A percentile compares a stretch with the other conserved stretches of the same genome.
phyloP scores from a whole-genome alignment of 2,113 vertebrate species.

The Ceyx melanurus region DNA sequence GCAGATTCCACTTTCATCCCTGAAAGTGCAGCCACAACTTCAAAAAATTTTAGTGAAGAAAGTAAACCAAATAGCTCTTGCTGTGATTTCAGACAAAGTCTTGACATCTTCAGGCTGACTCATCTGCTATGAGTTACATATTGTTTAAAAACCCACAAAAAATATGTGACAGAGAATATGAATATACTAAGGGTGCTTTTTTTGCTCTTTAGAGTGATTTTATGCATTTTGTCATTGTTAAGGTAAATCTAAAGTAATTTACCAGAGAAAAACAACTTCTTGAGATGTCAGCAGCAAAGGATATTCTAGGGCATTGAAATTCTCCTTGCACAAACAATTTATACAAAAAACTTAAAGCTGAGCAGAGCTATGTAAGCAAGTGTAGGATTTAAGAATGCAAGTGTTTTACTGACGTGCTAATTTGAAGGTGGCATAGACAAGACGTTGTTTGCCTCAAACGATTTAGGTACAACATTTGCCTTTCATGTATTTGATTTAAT shows the following conservation, averaged over 20 bases:
- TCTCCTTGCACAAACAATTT: neutral
- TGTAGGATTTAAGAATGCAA: slow-evolving; percentile 37
- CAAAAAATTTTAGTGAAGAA: neutral
- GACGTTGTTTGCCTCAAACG: slow-evolving; percentile 56
- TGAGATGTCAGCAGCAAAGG: neutral
- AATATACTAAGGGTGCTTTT: neutral
- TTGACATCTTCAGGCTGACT: neutral
- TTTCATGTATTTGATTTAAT: slow-evolving; percentile 58
- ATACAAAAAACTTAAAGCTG: neutral
- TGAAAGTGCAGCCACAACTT: neutral
- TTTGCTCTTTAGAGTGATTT: neutral
- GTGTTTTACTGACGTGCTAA: slow-evolving; percentile 39
- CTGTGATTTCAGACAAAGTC: neutral
- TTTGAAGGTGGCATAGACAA: slow-evolving; percentile 27
- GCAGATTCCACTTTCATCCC: neutral
- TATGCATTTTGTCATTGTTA: neutral
- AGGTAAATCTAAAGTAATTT: neutral
- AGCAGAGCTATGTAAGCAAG: neutral
- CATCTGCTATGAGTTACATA: neutral
- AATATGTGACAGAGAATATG: neutral
- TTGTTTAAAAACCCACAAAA: neutral
- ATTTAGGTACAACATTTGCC: slow-evolving; percentile 62
- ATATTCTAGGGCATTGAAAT: neutral
- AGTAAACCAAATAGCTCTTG: neutral
- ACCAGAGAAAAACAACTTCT: neutral